phyloP scores from a whole-genome alignment of 2,888 invertebrate genomes.

The Bugulina stolonifera region DNA sequence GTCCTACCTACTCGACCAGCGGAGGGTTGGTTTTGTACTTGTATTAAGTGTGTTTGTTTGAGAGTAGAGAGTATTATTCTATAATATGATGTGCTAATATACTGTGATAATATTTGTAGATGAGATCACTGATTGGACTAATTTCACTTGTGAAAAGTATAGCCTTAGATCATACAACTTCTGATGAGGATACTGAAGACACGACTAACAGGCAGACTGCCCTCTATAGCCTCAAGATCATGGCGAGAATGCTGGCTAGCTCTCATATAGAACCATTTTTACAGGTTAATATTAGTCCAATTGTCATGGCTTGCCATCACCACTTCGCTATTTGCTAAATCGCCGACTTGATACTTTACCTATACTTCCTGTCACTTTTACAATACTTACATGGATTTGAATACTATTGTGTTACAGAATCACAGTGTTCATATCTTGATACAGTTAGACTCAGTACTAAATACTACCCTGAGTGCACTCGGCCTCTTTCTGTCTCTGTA shows the following conservation, averaged over 20 bases:
- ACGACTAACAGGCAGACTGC: constrained; percentile 75
- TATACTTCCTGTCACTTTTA: no score
- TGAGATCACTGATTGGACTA: background rate
- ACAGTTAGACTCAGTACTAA: no score
- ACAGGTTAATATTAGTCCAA: no score
- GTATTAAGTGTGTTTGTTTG: background rate
- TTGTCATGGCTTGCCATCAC: no score
- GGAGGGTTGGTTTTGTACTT: background rate
- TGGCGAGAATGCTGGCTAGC: constrained; percentile 68
- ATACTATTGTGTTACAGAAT: no score
- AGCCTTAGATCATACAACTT: background rate
- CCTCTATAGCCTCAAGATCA: constrained; percentile 71
- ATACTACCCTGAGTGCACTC: no score
- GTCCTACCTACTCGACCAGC: background rate
- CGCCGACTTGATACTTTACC: no score
- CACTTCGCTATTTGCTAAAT: no score
- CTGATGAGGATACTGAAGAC: constrained; percentile 57
- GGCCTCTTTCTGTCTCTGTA: no score
- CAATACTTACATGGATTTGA: no score
- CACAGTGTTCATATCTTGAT: no score
- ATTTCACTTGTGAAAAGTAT: background rate
- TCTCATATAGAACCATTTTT: constrained; percentile 67
- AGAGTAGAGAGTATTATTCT: background rate
- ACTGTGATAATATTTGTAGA: background rate
- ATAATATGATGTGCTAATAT: background rate